Evolutionary conservation across 2,888 invertebrate species (phyloP), one percentile per base, ranked within the genome.

Genomic region (Mechanitis messenoides): DNA sequence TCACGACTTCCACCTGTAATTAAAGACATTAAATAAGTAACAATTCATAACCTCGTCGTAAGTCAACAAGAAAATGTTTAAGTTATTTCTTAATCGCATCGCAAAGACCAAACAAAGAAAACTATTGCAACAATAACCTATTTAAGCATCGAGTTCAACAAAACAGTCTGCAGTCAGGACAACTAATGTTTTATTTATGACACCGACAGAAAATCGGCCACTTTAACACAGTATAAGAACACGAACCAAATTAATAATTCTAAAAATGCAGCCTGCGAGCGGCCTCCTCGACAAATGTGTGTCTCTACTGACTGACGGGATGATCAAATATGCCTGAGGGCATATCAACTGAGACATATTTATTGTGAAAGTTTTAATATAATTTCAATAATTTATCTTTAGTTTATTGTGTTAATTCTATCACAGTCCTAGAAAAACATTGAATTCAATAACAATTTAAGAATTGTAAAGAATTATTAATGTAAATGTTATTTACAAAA

Each of bases 1-100:
- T 94, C 62, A 93, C 93, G 71, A 98, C 93, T 83, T 93, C 93
- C 72, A 97, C 95, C 97, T 97, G 93, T 33, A 92, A 93, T 72
- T 70, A 79, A 75, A 73, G 83, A 74, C 66, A 38, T 9, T 20
- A 33, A 3, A 53, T 12, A 47, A 6, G 46, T 55, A 55, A 9
- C 7, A 45, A 28, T 33, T 11, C 33, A 50, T 31, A 42, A 47
- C 31, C 45, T 56, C 20, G 28, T 4, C 28, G 31, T 11, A 54
- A 3, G 11, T 56, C 46, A 45, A 33, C 28, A 9, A 50, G 45
- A 35, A 55, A 54, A 55, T 55, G 7, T 33, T 33, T 46, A 45
- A 59, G 35, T 57, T 55, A 61, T 61, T 64, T 64, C 42, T 54
- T 53, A 45, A 59, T 59, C 54, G 50, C 42, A 53, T 50, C 53